Conservation (phyloP, 2,888 invertebrate genomes). For the Stenoptilia bipunctidactyla region DNA sequence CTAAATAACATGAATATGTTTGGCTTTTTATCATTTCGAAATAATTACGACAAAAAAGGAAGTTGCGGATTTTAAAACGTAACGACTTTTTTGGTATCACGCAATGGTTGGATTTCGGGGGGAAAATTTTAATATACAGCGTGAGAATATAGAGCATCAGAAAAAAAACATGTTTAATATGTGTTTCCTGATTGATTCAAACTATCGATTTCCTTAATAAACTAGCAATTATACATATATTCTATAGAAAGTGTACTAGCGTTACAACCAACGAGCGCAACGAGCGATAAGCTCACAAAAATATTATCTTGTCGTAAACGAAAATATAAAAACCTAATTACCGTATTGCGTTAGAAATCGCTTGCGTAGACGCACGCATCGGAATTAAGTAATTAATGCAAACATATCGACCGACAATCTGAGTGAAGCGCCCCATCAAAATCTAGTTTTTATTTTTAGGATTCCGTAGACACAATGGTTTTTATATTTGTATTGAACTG, state of each 20-base stretch:
- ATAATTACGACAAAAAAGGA: conserved; percentile 49
- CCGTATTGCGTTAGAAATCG: conserved; percentile 53
- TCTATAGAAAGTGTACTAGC: conserved; percentile 44
- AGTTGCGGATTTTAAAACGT: conserved; percentile 50
- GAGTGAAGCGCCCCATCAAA: conserved; percentile 26
- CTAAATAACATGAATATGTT: no score
- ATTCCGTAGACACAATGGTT: no score
- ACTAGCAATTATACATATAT: conserved; percentile 25
- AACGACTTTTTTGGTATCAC: conserved; percentile 41
- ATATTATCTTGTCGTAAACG: conserved; percentile 44
- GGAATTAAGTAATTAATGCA: conserved; percentile 63
- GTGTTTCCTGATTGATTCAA: no score
- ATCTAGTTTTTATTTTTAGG: background rate
- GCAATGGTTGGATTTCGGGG: conserved; percentile 16
- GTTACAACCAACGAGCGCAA: conserved; percentile 51
- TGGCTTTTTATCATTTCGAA: conserved; percentile 12
- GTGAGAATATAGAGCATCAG: no score
- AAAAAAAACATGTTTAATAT: no score
- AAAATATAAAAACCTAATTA: conserved; percentile 53
- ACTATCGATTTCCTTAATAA: no score
- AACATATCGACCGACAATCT: conserved; percentile 57
- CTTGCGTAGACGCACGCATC: conserved; percentile 56
- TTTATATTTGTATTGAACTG: no score
- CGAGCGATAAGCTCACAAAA: conserved; percentile 53
- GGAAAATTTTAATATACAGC: no score